A percentile compares a stretch with the other conserved stretches of the same genome.
Conservation (phyloP, 2,113 vertebrate genomes). For the Stercorarius parasiticus region DNA sequence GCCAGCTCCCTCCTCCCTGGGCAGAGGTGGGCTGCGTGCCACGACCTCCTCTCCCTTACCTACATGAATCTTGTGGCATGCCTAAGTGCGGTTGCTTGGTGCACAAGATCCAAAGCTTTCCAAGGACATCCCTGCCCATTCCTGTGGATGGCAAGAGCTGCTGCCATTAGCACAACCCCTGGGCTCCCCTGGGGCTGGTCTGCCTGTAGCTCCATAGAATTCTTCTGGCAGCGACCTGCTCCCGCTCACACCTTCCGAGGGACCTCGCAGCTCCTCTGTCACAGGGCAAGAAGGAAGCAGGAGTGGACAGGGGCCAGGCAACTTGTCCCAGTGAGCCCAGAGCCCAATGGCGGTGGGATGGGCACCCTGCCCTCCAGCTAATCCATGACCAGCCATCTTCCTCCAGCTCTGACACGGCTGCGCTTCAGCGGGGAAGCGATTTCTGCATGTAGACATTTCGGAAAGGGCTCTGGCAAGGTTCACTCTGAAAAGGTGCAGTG, state of each 20-base stretch:
- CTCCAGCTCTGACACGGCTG: not conserved
- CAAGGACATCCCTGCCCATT: not conserved
- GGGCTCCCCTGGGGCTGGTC: not conserved
- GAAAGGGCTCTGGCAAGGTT: not conserved
- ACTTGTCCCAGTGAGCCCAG: not conserved
- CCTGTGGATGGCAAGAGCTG: not conserved
- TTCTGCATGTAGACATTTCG: not conserved
- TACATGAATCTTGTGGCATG: fast-evolving
- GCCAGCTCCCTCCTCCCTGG: not conserved
- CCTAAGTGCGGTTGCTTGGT: not conserved
- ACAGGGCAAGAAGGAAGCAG: not conserved
- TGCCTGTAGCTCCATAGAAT: not conserved
- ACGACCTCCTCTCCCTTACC: not conserved
- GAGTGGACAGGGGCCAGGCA: not conserved
- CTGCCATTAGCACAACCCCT: fast-evolving
- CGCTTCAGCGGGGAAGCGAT: fast-evolving
- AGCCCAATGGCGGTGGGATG: fast-evolving
- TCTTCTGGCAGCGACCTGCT: not conserved
- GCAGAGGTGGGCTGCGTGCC: fast-evolving
- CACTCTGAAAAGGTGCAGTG: not conserved
- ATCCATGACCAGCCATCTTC: not conserved
- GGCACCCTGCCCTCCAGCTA: not conserved
- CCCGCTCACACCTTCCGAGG: not conserved
- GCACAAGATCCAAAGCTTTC: not conserved
- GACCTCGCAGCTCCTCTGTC: not conserved